Base-by-base conservation (phyloP, 2,113 vertebrate genomes). In the Anhinga anhinga region DNA sequence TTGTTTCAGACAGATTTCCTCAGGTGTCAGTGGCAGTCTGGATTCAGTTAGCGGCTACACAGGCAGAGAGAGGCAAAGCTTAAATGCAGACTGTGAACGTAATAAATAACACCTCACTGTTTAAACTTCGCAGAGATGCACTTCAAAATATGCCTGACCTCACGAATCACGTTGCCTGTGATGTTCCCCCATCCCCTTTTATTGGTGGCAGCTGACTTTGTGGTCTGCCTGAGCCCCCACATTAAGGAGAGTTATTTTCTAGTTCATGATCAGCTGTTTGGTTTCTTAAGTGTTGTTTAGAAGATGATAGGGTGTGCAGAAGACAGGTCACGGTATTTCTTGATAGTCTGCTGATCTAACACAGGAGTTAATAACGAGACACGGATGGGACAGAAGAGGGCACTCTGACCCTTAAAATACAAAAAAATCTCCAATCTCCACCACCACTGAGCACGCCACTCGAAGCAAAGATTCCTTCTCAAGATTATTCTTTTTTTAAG, bases 321-420 rank as follows among this genome's bases (percentile, higher is more conserved):
- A 56, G 38, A 56, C 27, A 49, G 62, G 30, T 19, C 25, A 1
- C 12, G 7, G 22, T 22, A 21, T 82, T 77, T 50, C 63, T 40
- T 1, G 4, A 12, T 21, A 4, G 44, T 26, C 42, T 65, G 32
- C n/a, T 27, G 69, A 5, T 52, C 23, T 52, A 40, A 61, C 26
- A 14, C 13, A 11, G 42, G 21, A 27, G 13, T 55, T 59, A 38
- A 34, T 36, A 30, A 13, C 25, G 38, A 32, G 72, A 15, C 30
- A 16, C 0, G 1, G n/a, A 47, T 34, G 13, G 32, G n/a, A 80
- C 96, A 88, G 95, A 77, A 97, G 97, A 82, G 96, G 95, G 95
- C 94, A 61, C 77, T 95, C 84, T 90, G 58, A 78, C 30, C 78
- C 61, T 93, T 80, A 49, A 82, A 96, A 94, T 96, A 27, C 5